phyloP scores from a whole-genome alignment of 1,140 invertebrate species.

The Drosophila pachea region DNA sequence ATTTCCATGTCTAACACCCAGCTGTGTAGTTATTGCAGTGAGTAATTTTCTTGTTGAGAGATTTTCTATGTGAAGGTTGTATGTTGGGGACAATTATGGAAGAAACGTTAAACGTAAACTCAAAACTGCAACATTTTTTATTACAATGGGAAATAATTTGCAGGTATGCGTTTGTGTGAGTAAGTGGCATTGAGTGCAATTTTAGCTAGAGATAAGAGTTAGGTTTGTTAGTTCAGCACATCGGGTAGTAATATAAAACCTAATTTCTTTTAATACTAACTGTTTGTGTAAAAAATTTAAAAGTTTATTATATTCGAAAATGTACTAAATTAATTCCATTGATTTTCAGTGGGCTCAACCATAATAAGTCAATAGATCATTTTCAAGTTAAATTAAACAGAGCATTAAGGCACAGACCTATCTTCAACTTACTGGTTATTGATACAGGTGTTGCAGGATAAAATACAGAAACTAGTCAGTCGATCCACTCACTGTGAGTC shows the following conservation, averaged over 20 bases:
- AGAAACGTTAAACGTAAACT: slow-evolving; percentile 17
- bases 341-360: neutral
- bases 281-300: no score
- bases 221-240: neutral
- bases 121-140: slow-evolving; percentile 36
- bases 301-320: no score
- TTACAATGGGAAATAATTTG: slow-evolving; percentile 73
- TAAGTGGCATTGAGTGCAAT: slow-evolving; percentile 59
- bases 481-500: slow-evolving; percentile 1
- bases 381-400: no score
- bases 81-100: slow-evolving; percentile 43
- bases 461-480: no score
- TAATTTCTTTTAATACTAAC: no score
- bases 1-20: slow-evolving; percentile 31
- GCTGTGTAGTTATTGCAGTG: slow-evolving; percentile 13
- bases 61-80: slow-evolving; percentile 78
- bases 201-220: neutral
- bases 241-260: no score
- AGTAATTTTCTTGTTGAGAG: slow-evolving; percentile 78
- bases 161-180: slow-evolving; percentile 59
- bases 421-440: no score
- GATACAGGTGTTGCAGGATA: no score
- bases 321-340: neutral
- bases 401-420: no score
- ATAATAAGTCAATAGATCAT: no score